Evolutionary conservation across 2,113 vertebrate genomes (phyloP), one percentile per base, ranked within the genome.

Genomic region (Mola mola): DNA sequence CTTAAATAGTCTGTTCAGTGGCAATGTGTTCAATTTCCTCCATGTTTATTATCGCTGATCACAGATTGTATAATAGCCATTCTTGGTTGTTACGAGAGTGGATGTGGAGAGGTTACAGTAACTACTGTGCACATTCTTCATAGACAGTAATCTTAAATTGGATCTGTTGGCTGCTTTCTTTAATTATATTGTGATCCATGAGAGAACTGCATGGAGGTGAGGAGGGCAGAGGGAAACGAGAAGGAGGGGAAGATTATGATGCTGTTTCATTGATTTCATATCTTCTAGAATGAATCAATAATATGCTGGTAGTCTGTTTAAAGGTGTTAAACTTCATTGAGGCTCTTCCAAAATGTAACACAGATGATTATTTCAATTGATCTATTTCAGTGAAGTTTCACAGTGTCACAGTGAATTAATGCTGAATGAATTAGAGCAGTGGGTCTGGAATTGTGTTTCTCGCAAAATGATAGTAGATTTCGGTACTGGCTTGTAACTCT

Each of bases 141-240:
- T 87, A 90, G 86, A 79, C 75, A 80, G 79, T 86, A 77, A 85
- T 90, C 89, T 89, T 62, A 92, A 88, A 85, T 89, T 89, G 87
- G 90, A 89, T 94, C 91, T 90, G 91, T 88, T 92, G 53, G 77
- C 50, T 89, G 86, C 81, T 87, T 91, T 80, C 88, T 90, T 85
- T 91, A 92, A 92, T 94, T 93, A 92, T 92, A 49, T 89, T 90
- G 86, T 90, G 92, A 92, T 89, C 66, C 79, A 73, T 68, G 72
- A 25, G 53, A 65, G 49, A 75, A 76, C 51, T 59, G 63, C 47
- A 44, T 19, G 40, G 50, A 78, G 66, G 67, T 65, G 69, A 70
- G 51, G 60, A 44, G 46, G 37, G 8, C 56, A 29, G 17, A 8
- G 12, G 13, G 19, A 13, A 12, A 37, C 4, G 37, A 1, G 17